These are phyloP conservation scores for Drosophila suboccidentalis DNA, from an alignment of 2,888 invertebrate genomes.

Conservation along the genomic window DNA sequence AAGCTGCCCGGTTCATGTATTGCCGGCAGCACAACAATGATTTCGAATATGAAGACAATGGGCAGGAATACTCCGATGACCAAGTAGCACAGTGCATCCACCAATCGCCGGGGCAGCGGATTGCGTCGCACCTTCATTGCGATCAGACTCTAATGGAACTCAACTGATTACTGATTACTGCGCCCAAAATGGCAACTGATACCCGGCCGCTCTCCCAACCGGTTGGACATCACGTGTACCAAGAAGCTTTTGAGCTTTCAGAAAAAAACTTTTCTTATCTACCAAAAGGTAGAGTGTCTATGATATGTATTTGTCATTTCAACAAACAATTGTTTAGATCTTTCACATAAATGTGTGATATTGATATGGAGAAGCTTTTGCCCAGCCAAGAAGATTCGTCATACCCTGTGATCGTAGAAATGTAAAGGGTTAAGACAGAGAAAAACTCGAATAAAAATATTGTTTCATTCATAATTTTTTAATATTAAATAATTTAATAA, in stretches of 20 bases:
- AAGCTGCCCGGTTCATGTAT: slow-evolving; percentile 87
- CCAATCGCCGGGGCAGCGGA: slow-evolving; percentile 59
- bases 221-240: slow-evolving; percentile 45
- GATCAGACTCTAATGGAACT: slow-evolving; percentile 23
- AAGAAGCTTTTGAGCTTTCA: slow-evolving; percentile 25
- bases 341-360: background rate
- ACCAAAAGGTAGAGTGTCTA: background rate
- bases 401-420: background rate
- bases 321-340: background rate
- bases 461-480: background rate
- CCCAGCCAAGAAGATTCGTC: background rate
- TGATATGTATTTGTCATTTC: background rate
- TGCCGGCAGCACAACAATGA: slow-evolving; percentile 91
- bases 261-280: slow-evolving; percentile 24
- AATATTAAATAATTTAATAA: too few relatives aligned
- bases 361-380: background rate
- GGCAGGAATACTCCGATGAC: slow-evolving; percentile 82
- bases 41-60: slow-evolving; percentile 83
- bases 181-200: background rate
- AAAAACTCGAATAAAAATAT: background rate
- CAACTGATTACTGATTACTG: slow-evolving; percentile 6
- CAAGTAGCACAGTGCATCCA: slow-evolving; percentile 81
- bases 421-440: background rate
- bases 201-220: slow-evolving; percentile 19
- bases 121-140: slow-evolving; percentile 65